phyloP scores from a whole-genome alignment of 2,113 vertebrate species.

The Elephas maximus region DNA sequence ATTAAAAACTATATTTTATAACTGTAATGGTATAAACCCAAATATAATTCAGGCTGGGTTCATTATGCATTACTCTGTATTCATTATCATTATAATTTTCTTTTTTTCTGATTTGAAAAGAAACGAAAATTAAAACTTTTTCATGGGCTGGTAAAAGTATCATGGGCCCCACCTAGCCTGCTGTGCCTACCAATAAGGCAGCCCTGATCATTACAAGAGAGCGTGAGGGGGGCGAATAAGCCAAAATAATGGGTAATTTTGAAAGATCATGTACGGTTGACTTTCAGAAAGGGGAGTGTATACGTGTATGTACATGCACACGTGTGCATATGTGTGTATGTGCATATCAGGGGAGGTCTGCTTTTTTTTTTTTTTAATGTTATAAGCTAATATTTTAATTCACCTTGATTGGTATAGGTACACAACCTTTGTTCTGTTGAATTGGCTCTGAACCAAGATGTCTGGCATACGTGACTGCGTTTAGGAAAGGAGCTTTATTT shows the following conservation, averaged over 20 bases:
- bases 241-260: background rate
- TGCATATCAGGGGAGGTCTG: background rate
- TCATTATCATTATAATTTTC: background rate
- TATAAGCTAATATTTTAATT: background rate
- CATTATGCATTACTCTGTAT: background rate
- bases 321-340: background rate
- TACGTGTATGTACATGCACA: background rate
- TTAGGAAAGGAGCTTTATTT: background rate
- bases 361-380: background rate
- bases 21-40: background rate
- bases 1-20: background rate
- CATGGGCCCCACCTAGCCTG: background rate
- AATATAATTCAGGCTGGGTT: background rate
- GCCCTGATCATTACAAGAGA: background rate
- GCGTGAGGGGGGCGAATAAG: background rate
- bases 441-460: background rate
- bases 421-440: background rate
- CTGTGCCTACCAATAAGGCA: background rate
- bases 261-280: background rate
- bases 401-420: background rate
- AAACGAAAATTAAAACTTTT: background rate
- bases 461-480: background rate
- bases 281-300: background rate
- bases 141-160: background rate
- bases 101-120: background rate